Base-by-base conservation (phyloP, 2,113 vertebrate species). In the Nyctereutes procyonoides region DNA sequence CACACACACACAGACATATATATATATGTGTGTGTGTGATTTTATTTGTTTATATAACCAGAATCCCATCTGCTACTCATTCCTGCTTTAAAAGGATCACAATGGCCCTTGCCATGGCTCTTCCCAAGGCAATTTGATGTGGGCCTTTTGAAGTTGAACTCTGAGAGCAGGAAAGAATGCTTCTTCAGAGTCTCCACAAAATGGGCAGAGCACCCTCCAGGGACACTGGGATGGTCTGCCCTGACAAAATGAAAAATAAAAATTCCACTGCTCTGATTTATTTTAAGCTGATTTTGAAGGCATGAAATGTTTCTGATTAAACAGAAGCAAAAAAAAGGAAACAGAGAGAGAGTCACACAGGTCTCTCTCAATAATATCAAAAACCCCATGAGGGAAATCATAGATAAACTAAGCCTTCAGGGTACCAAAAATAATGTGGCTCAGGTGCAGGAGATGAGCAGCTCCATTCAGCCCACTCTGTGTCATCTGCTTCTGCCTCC, bases 261-360 rank as follows among this genome's bases (percentile, higher is more conserved):
- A 91, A 82, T 28, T 74, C 62, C 84, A 85, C n/a, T 22, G 58
- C 67, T 86, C 82, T 91, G 83, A 56, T 80, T 94, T 86, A 95
- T 95, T 95, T 96, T 90, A 93, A 89, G 82, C 56, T 93, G 55
- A 88, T 86, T 88, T 87, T 76, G 28, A 95, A 97, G 94, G 95
- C 95, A 95, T 96, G 96, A 96, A 95, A 91, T 95, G n/a, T 69
- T 94, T 95, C 96, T 97, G 91, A 95, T 91, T 95, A 88, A 94
- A 88, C 4, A 83, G 85, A 96, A 82, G 55, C 76, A 91, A 96
- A 96, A 97, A 86, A 77, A 88, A 4, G 24, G 82, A 80, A 94
- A 97, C 7, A 82, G 43, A 71, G 0, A 63, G 65, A 63, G 65
- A 95, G 86, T 88, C 91, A 91, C 60, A 71, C 17, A 38, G 91